Conservation (phyloP, 2,113 vertebrate genomes). For the Struthio camelus region DNA sequence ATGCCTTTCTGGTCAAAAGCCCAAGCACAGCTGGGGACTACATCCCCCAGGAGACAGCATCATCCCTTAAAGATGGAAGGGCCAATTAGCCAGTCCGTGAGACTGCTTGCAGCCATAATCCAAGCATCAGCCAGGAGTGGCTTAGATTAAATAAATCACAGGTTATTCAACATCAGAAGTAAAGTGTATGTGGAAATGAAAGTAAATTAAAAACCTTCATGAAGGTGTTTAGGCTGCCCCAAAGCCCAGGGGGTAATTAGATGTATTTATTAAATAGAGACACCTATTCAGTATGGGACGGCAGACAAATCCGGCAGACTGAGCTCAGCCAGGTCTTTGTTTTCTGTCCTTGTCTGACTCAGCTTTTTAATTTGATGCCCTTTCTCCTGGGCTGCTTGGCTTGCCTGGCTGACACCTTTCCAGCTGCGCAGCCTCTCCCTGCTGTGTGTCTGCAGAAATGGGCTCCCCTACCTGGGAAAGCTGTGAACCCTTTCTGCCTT, state of each 20-base stretch:
- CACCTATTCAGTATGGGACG: not conserved
- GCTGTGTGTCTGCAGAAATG: not conserved
- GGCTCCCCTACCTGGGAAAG: not conserved
- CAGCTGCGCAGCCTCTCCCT: not conserved
- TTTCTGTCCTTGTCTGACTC: conserved; percentile 26
- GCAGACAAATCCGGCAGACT: not conserved
- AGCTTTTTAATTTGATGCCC: conserved; percentile 21
- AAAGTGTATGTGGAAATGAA: not conserved
- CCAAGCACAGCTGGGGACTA: not conserved
- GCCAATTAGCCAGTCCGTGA: not conserved
- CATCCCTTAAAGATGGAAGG: not conserved
- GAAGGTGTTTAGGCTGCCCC: not conserved
- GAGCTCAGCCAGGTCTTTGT: conserved; percentile 35
- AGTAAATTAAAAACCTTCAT: conserved; percentile 10
- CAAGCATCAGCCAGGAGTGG: not conserved
- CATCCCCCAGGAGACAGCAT: not conserved
- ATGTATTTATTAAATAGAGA: conserved; percentile 27
- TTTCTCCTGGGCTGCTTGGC: not conserved
- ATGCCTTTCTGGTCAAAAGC: not conserved
- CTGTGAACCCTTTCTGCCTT: not conserved
- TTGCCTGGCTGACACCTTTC: not conserved
- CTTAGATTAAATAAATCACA: not conserved
- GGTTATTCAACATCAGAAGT: conserved; percentile 26
- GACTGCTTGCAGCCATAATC: not conserved
- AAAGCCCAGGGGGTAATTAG: not conserved